Percentiles rank a stretch among this genome's conserved stretches.
These are phyloP conservation scores for Drosophila yakuba DNA, from an alignment of 1,140 invertebrate species.

Conservation along the genomic window DNA sequence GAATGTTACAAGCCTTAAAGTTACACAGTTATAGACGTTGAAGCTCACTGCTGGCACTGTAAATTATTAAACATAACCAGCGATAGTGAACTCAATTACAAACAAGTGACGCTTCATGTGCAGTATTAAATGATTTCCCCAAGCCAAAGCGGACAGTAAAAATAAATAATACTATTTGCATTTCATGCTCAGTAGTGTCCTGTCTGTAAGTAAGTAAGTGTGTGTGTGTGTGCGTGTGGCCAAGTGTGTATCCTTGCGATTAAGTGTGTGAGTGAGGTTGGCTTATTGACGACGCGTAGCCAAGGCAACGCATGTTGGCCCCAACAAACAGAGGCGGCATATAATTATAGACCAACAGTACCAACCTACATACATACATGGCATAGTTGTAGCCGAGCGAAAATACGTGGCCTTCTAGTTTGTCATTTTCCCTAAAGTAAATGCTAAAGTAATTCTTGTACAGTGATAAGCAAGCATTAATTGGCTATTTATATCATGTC, in stretches of 20 bases:
- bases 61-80: constrained; percentile 26
- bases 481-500: too few species aligned
- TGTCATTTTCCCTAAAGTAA: too few species aligned
- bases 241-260: constrained; percentile 34
- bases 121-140: constrained; percentile 36
- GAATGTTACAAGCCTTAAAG: neutral
- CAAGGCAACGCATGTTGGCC: constrained; percentile 52
- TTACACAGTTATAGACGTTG: constrained; percentile 2
- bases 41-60: constrained; percentile 3
- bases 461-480: too few species aligned
- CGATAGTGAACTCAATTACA: constrained; percentile 35
- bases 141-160: constrained; percentile 52
- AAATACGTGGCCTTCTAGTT: too few species aligned
- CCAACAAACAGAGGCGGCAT: constrained; percentile 57
- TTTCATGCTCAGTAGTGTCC: constrained; percentile 45
- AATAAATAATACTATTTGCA: constrained; percentile 79
- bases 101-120: constrained; percentile 30
- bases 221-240: constrained; percentile 5
- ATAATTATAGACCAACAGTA: constrained; percentile 53
- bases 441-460: too few species aligned
- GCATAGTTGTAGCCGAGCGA: constrained; percentile 17
- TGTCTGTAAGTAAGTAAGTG: constrained; percentile 12
- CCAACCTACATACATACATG: neutral
- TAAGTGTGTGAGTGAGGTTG: constrained; percentile 29
- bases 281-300: constrained; percentile 57